Base-by-base conservation (phyloP, 2,113 vertebrate species). In the Rhynchopsitta pachyrhyncha region DNA sequence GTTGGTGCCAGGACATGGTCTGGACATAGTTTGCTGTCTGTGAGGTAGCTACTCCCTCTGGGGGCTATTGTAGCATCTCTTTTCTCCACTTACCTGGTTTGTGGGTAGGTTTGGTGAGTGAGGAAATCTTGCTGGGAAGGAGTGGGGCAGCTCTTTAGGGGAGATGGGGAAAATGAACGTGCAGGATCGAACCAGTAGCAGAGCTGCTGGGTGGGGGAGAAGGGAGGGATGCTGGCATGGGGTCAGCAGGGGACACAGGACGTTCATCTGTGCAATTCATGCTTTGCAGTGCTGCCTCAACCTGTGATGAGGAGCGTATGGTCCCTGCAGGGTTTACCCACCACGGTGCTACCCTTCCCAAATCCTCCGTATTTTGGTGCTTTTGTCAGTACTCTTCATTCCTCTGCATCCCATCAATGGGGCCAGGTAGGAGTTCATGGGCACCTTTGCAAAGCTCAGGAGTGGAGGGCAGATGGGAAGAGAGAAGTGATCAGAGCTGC, bases 391-490 rank as follows among this genome's bases (percentile, higher is more conserved):
- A 39, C 33, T 35, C 42, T 39, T n/a, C 5, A 39, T 76, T 15
- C 15, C 37, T 82, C 44, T 73, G 14, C 10, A 1, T 53, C 28
- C 46, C 41, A 44, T 37, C 0, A 0, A 19, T 0, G 0, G 31
- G 25, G 19, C 41, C 31, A 37, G 31, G 31, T 15, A 74, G 79
- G 47, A 80, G 22, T 27, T 44, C 49, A 50, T 82, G 41, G 53
- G 24, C 22, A 46, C 3, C 37, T 86, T 52, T 39, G 63, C 0
- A 1, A 37, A 29, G 14, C 13, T 28, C 27, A 42, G 0, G 4
- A 41, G 20, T 0, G 0, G 62, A 64, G 52, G 11, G 35, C 0
- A 0, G 17, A 25, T 71, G 46, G n/a, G 27, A 76, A 69, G 14
- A 22, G 62, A 64, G 25, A 44, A n/a, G 3, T 3, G 8, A 19